A percentile compares a stretch with the other conserved stretches of the same genome.
Evolutionary conservation across 64 coral and sea anemone species (phyloP).

Genomic region (Stichodactyla mertensii): DNA sequence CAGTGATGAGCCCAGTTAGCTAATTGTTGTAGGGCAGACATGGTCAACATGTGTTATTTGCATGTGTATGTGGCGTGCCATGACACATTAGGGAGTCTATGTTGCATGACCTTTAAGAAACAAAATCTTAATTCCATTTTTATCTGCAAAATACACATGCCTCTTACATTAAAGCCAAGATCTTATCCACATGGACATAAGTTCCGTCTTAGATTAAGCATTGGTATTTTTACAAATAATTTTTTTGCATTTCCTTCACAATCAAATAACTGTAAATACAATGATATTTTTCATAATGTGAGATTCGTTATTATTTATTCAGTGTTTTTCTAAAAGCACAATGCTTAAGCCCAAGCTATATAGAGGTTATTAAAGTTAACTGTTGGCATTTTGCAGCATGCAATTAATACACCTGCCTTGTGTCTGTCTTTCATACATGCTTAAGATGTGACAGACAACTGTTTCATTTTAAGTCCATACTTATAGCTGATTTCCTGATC

Average conservation of each 20-base stretch:
- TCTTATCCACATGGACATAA: neutral
- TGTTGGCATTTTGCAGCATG: neutral
- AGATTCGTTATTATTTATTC: too few species aligned
- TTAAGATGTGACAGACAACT: neutral
- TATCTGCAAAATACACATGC: neutral
- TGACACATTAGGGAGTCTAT: neutral
- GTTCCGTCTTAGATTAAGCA: neutral
- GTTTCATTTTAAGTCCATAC: neutral
- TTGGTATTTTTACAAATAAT: too few species aligned
- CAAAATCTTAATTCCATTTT: neutral
- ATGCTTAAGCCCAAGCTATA: too few species aligned
- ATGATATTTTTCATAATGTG: too few species aligned
- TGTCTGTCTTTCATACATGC: too few species aligned
- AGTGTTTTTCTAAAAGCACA: too few species aligned
- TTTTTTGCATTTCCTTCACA: too few species aligned
- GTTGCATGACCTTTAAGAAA: neutral
- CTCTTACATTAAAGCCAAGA: neutral
- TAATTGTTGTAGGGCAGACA: neutral
- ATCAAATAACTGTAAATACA: too few species aligned
- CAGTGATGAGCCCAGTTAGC: neutral
- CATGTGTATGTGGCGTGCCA: neutral
- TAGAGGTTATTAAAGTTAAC: neutral
- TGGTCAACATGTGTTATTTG: neutral
- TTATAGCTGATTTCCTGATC: slow-evolving; percentile 7
- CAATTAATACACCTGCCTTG: too few species aligned